Base-by-base conservation (phyloP, 2,888 invertebrate species). In the Hesperia comma region DNA sequence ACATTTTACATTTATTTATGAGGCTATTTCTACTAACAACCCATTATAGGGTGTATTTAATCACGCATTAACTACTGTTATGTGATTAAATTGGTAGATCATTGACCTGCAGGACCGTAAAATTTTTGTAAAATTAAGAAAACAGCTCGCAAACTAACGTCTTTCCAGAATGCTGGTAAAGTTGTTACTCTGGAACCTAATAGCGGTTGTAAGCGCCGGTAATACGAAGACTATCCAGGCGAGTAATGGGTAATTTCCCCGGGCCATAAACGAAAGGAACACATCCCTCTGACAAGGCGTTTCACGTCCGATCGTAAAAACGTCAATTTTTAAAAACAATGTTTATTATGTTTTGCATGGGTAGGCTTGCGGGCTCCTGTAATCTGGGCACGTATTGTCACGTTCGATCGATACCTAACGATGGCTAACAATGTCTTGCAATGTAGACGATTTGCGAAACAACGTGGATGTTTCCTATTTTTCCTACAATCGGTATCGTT, bases 211-310 rank as follows among this genome's bases (percentile, higher is more conserved):
- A 77, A 75, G 76, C 77, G 77, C 78, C 77, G 79, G 75, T 80
- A 79, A 83, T 77, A 75, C 74, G 70, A 72, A 68, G 73, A 73
- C 74, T 76, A 79, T 73, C 79, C 72, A 71, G 74, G 77, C 83
- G 80, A 79, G 82, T 83, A 86, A 88, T 82, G 81, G 80, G 82
- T 85, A 81, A 85, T 86, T 84, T 82, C 79, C 79, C 72, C 73
- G 73, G 69, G 71, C 80, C 77, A 82, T 85, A 79, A 82, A 77
- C 69, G 70, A 69, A 69, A 73, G 77, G 71, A 80, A 78, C 79
- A 77, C 72, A 75, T 74, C 73, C 70, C 66, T 61, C 54, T 67
- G 69, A 71, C 72, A 62, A 37, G 40, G 69, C 69, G 71, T 68
- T 75, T 75, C 79, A 80, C 79, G 77, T 80, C 64, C 69, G 69